Evolutionary conservation across 2,888 invertebrate genomes (phyloP), one percentile per base, ranked within the genome.

Genomic region (Uropetala carovei): DNA sequence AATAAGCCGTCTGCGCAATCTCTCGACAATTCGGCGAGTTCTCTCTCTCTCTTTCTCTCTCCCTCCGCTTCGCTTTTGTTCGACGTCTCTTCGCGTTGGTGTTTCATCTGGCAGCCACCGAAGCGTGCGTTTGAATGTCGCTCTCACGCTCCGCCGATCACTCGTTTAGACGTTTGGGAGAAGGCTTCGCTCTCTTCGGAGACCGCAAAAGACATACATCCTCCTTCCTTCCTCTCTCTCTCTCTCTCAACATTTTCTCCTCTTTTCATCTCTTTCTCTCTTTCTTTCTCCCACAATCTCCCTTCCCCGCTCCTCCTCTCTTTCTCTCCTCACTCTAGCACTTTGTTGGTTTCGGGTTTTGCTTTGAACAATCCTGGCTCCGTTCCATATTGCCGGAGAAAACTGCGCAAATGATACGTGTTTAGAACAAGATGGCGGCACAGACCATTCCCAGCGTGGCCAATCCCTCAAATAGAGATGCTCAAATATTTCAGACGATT

Each of bases 11-110:
- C 86, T 86, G 86, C 59, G 60, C 60, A 60, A 58, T 85, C 89
- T 89, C 89, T 68, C 68, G 68, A 89, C 89, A 89, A 89, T 89
- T 89, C 89, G 89, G 89, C 89, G 89, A 64, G 89, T 86, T 59
- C 27, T 16, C 60, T 16, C 16, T 22, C 10, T 68, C 27, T 27
- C 75, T 75, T 2, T n/a, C 27, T 27, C 75, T 22, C 27, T 75
- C 27, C 75, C n/a, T 57, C 84, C 57, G 0, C 18, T 58, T 59
- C 58, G 89, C 43, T 89, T 89, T 89, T 89, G 89, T 89, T 89
- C 89, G 64, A 89, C 43, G 89, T 89, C 89, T 89, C 64, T 64
- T 89, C 68, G 89, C 60, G 89, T 89, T 68, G 89, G 89, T 89
- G 89, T 89, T 89, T 89, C 89, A 89, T 89, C 89, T 43, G 89